Base-by-base conservation (phyloP, 2,797 vertebrate genomes). In the Buceros bicornis region DNA sequence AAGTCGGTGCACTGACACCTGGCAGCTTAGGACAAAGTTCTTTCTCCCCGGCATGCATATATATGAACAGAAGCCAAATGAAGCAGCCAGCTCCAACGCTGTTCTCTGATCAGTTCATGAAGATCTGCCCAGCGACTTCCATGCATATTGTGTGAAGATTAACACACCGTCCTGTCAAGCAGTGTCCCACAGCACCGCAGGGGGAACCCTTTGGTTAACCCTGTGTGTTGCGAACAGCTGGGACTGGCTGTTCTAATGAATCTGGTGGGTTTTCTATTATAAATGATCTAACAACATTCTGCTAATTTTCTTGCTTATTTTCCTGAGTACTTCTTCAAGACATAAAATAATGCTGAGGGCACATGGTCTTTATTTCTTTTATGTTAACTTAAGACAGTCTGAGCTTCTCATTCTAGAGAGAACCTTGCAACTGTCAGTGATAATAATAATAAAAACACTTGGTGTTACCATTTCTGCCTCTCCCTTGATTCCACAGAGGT, bases 1-100 rank as follows among this genome's bases (percentile, higher is more conserved):
- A 77, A 60, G 88, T 29, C 29, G 50, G 86, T 89, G 91, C 78
- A 69, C 40, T 51, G 88, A 95, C 58, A 50, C 64, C 22, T 11
- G 89, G 84, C 88, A 93, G 53, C 67, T 90, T 64, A 71, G 91
- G 88, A 95, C 70, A 82, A 51, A 94, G 82, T 47, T 89, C 40
- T 77, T 87, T 77, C 82, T 92, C 77, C 45, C 74, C 90, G 93
- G 67, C 86, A 87, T 48, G 57, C 16, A 60, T 29, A 60, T 6
- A 21, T 47, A 42, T 64, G 85, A 84, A 82, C 2, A 0, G 60
- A 73, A 91, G 95, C 91, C 91, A 94, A 83, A 82, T 15, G 66
- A 85, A 84, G 90, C 71, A 82, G 80, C 82, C 82, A 79, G 73
- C 85, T 87, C 77, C 0, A 1, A n/a, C 73, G 66, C 48, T 87